Evolutionary conservation across 2,113 vertebrate genomes (phyloP).

Genomic region (Motacilla tschutschensis): DNA sequence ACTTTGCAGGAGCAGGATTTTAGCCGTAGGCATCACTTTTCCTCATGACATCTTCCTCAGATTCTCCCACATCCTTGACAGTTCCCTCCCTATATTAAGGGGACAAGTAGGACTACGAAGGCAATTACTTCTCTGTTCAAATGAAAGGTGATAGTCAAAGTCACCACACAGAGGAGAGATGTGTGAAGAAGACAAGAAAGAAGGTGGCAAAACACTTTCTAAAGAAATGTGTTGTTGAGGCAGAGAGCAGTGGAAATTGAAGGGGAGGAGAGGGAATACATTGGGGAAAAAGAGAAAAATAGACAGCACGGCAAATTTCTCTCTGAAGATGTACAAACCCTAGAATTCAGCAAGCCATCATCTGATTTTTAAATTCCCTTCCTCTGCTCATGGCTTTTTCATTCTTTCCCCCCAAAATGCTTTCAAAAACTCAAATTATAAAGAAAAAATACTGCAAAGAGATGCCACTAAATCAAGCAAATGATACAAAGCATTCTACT

Average conservation of each 20-base stretch:
- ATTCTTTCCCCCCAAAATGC: background rate
- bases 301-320: background rate
- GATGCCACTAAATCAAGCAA: constrained; percentile 3
- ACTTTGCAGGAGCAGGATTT: background rate
- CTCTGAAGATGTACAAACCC: background rate
- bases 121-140: background rate
- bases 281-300: background rate
- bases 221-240: background rate
- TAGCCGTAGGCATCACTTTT: background rate
- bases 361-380: background rate
- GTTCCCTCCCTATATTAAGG: background rate
- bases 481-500: background rate
- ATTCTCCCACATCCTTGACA: background rate
- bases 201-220: background rate
- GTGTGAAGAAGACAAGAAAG: constrained; percentile 19
- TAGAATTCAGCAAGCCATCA: background rate
- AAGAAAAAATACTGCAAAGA: background rate
- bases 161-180: background rate
- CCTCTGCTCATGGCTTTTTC: background rate
- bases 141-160: constrained; percentile 20
- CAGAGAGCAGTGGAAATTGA: background rate
- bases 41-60: background rate
- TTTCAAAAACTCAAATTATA: background rate
- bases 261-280: background rate
- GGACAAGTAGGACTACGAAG: background rate